These are phyloP conservation scores for Zaprionus gabonicus DNA, from an alignment of 1,140 invertebrate species.

Conservation along the genomic window DNA sequence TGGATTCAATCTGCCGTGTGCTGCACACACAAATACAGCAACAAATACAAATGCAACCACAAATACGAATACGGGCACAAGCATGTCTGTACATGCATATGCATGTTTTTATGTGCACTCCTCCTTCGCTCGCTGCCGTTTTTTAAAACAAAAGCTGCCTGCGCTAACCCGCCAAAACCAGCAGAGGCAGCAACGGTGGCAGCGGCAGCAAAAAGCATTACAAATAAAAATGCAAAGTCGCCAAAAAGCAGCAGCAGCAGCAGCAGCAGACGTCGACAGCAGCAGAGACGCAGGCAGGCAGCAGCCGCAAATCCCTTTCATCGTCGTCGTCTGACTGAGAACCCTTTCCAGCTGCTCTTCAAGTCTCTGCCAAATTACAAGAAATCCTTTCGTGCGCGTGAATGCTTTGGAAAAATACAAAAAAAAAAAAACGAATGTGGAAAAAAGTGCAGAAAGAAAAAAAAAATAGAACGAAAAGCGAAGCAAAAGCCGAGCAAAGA, in stretches of 20 bases:
- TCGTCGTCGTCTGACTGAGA: slow-evolving; percentile 42
- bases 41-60: slow-evolving; percentile 8
- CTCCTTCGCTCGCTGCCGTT: slow-evolving; percentile 41
- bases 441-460: neutral
- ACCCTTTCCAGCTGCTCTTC: slow-evolving; percentile 67
- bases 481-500: slow-evolving; percentile 59
- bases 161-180: slow-evolving; percentile 69
- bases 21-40: slow-evolving; percentile 21
- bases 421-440: slow-evolving; percentile 6
- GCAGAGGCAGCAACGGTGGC: slow-evolving; percentile 12
- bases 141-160: slow-evolving; percentile 76
- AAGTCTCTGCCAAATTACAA: slow-evolving; percentile 79
- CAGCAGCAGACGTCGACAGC: neutral
- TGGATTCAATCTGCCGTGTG: slow-evolving; percentile 73
- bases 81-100: slow-evolving; percentile 18
- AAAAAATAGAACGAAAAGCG: slow-evolving; percentile 42
- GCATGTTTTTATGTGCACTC: slow-evolving; percentile 48
- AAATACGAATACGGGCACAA: slow-evolving; percentile 11
- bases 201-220: slow-evolving; percentile 55
- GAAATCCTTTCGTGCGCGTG: slow-evolving; percentile 83
- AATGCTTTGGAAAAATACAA: slow-evolving; percentile 66
- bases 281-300: slow-evolving; percentile 84
- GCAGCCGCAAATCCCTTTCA: slow-evolving; percentile 78
- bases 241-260: slow-evolving; percentile 62
- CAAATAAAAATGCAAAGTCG: slow-evolving; percentile 81